phyloP scores from a whole-genome alignment of 35 echinoderm and acorn worm species.

The Apostichopus californicus region DNA sequence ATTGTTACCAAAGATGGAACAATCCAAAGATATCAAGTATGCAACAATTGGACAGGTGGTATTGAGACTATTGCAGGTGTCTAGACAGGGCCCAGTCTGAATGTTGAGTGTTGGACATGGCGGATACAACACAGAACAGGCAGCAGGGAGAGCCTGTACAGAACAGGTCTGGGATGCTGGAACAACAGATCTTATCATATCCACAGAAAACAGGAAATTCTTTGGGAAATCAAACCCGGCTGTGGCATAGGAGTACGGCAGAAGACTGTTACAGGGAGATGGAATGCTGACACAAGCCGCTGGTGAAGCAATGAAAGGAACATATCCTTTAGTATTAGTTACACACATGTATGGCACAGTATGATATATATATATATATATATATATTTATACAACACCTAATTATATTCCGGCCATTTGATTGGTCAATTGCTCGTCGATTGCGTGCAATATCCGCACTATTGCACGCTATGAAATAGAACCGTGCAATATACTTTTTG shows the following conservation, averaged over 20 bases:
- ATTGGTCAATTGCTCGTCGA: too few relatives aligned
- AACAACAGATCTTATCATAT: conserved; percentile 27
- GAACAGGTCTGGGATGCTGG: background rate
- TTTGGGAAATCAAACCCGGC: background rate
- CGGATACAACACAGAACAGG: conserved; percentile 15
- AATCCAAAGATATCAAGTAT: conserved; percentile 6
- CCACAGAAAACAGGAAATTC: background rate
- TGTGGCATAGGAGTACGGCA: background rate
- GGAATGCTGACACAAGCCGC: background rate
- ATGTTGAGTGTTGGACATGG: conserved; percentile 10
- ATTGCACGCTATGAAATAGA: too few relatives aligned
- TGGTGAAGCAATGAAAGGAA: background rate
- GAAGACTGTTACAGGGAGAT: background rate
- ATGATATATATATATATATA: too few relatives aligned
- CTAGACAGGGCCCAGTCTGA: background rate
- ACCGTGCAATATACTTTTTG: too few relatives aligned
- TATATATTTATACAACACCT: too few relatives aligned
- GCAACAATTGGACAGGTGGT: conserved; percentile 3
- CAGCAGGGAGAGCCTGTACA: background rate
- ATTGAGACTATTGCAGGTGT: background rate
- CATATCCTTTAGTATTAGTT: too few relatives aligned
- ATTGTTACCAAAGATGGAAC: background rate
- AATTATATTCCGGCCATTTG: too few relatives aligned
- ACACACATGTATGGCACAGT: too few relatives aligned
- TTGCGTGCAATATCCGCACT: too few relatives aligned